These are phyloP conservation scores for Tenualosa thibaudeaui DNA, from an alignment of 2,797 vertebrate genomes.

Conservation along the genomic window DNA sequence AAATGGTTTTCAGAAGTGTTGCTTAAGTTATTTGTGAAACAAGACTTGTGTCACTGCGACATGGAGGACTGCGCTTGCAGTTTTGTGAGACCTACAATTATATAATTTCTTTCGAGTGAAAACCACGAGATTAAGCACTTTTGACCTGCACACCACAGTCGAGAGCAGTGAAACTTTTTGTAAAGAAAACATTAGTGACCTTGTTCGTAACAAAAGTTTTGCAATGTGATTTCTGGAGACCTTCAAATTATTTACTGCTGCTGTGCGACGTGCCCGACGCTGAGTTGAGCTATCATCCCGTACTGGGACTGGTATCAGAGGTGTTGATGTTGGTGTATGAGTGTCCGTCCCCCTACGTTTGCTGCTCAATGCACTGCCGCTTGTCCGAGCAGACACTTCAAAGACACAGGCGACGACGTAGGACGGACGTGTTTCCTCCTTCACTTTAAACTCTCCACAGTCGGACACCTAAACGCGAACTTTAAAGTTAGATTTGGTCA, in stretches of 20 bases:
- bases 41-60: neutral
- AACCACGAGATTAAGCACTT: neutral
- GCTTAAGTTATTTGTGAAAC: neutral
- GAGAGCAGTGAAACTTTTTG: neutral
- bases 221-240: neutral
- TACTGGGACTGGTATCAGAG: constrained; percentile 77
- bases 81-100: neutral
- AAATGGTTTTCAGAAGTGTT: neutral
- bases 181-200: neutral
- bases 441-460: constrained; percentile 44
- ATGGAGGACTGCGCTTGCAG: neutral
- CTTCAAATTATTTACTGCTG: neutral
- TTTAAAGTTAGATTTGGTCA: constrained; percentile 40
- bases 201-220: neutral
- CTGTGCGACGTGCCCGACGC: neutral
- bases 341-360: constrained; percentile 50
- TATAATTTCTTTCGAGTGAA: neutral
- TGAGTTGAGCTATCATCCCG: constrained; percentile 24
- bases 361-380: constrained; percentile 36
- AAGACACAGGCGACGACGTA: constrained; percentile 72
- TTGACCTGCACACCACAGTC: neutral
- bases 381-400: constrained; percentile 72
- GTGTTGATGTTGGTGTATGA: constrained; percentile 42
- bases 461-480: constrained; percentile 49
- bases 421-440: constrained; percentile 58